Base-by-base conservation (phyloP, 2,888 invertebrate genomes). In the Xestobium rufovillosum region DNA sequence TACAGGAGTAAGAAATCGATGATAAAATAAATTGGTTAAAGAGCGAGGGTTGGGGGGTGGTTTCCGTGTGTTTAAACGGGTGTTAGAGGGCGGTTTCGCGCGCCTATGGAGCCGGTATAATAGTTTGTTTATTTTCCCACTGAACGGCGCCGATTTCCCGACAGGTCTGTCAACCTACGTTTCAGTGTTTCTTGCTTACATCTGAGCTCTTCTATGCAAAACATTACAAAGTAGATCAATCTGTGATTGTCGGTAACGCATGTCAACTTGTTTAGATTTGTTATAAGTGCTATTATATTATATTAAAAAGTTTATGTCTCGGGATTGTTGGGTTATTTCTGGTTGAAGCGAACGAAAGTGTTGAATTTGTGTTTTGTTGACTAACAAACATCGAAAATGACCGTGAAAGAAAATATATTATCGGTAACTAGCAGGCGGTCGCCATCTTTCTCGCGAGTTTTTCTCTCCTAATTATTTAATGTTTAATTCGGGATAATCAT, bases 391-490 rank as follows among this genome's bases (percentile, higher is more conserved):
- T 48, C 55, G 50, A 58, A 64, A 63, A 62, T 63, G 64, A 63
- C 62, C 63, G 63, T 65, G 65, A 65, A 65, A 63, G 61, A 62
- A 61, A 60, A 62, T 61, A 63, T 67, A 63, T 64, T 62, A 64
- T 63, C 62, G 62, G 62, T 58, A 60, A 62, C 60, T 65, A 64
- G 62, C 64, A 63, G 65, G 61, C 66, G 66, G 69, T 70, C 70
- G 72, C 73, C 72, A 73, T 73, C 71, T 73, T 73, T 68, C 67
- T 67, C 65, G 67, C 67, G 63, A 69, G 62, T 68, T 67, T 70
- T 71, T 61, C 60, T 59, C 53, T 50, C 51, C 52, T 57, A 52
- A 52, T 52, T 51, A 47, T 49, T 48, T 40, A 39, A 51, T 56
- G 55, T 56, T 54, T 50, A 52, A 50, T 54, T 52, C 48, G 41